These are phyloP conservation scores for Bujurquina vittata DNA, from an alignment of 2,113 vertebrate genomes.

Conservation along the genomic window DNA sequence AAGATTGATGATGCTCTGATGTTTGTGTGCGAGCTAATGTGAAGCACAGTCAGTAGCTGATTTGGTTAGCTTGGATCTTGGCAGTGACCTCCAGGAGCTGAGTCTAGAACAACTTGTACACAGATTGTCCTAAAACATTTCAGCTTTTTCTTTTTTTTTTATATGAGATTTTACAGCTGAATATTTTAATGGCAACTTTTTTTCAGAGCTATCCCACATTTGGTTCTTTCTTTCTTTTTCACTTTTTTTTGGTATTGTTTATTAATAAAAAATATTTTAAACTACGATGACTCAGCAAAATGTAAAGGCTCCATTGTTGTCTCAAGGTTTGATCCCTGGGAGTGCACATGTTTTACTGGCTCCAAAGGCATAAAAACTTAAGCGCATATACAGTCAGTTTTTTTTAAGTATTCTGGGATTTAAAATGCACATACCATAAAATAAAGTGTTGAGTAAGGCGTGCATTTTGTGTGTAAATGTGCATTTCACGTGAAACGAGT, in stretches of 20 bases:
- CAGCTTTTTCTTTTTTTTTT: neutral
- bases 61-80: neutral
- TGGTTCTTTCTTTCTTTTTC: neutral
- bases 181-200: neutral
- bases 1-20: neutral
- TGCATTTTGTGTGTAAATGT: neutral
- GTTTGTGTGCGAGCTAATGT: neutral
- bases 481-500: neutral
- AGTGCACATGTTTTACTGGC: neutral
- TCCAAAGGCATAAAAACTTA: neutral
- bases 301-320: neutral
- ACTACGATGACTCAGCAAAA: neutral
- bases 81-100: neutral
- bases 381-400: neutral
- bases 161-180: neutral
- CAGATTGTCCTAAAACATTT: neutral
- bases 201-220: too few species aligned
- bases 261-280: neutral
- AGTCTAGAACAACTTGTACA: neutral
- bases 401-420: neutral
- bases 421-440: neutral
- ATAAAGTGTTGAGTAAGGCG: neutral
- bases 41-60: neutral
- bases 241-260: neutral
- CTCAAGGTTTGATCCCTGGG: fast-evolving